phyloP scores from a whole-genome alignment of 2,888 invertebrate genomes.

The Leptinotarsa haldemani region DNA sequence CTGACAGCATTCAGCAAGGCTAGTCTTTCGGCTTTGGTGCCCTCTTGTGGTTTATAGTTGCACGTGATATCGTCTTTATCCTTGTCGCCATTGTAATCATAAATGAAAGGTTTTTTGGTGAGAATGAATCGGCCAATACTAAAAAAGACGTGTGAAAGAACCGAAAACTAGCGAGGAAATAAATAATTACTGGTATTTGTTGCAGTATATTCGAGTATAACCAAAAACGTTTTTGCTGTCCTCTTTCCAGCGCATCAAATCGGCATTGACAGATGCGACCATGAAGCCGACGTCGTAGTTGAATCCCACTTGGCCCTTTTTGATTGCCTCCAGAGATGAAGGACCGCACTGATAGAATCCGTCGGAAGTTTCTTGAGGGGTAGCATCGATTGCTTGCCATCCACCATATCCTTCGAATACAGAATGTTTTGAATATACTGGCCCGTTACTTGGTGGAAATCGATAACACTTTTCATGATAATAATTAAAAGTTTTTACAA shows the following conservation, averaged over 20 bases:
- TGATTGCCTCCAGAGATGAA: slow-evolving; percentile 81
- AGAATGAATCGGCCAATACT: slow-evolving; percentile 81
- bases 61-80: slow-evolving; percentile 78
- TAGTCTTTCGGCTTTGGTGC: slow-evolving; percentile 78
- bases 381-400: slow-evolving; percentile 91
- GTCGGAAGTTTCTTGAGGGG: slow-evolving; percentile 83
- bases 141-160: slow-evolving; percentile 42
- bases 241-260: slow-evolving; percentile 82
- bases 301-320: slow-evolving; percentile 79
- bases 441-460: too few relatives aligned
- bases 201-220: slow-evolving; percentile 76
- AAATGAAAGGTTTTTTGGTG: slow-evolving; percentile 80
- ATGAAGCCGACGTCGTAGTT: slow-evolving; percentile 83
- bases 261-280: slow-evolving; percentile 86
- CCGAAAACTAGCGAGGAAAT: background rate
- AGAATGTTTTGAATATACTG: too few relatives aligned
- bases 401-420: slow-evolving; percentile 77
- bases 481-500: too few relatives aligned
- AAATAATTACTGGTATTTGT: slow-evolving; percentile 76
- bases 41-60: slow-evolving; percentile 80
- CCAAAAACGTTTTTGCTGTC: slow-evolving; percentile 74
- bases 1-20: slow-evolving; percentile 81
- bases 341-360: slow-evolving; percentile 83
- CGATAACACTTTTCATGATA: too few relatives aligned
- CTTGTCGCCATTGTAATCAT: slow-evolving; percentile 77